A percentile compares a stretch with the other conserved stretches of the same genome.
These are phyloP conservation scores for Cnemophilus loriae DNA, from an alignment of 2,113 vertebrate species.

Conservation along the genomic window DNA sequence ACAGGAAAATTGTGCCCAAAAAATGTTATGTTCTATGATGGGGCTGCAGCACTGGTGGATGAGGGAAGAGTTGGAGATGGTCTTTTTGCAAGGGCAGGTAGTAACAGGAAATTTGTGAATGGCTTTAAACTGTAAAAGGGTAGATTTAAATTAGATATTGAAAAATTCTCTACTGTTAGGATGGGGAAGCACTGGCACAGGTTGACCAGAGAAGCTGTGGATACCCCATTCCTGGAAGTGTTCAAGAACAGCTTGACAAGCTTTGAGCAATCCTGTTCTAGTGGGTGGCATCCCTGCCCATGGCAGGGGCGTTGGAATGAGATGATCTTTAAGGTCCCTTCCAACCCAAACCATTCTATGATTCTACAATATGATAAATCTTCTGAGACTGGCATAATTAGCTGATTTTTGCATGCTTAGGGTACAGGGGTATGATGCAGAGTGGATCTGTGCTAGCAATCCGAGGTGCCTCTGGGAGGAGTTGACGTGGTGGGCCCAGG, in stretches of 20 bases:
- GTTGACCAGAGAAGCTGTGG: neutral
- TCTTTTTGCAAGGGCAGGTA: neutral
- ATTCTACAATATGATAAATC: neutral
- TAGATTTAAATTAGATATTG: neutral
- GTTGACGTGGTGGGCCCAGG: neutral
- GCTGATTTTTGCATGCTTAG: neutral
- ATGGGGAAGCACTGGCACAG: neutral
- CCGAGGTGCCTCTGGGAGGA: neutral
- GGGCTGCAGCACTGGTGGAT: neutral
- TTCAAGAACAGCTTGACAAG: too few relatives aligned
- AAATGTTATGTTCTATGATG: rapidly evolving
- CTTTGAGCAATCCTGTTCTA: neutral
- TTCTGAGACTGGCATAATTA: neutral
- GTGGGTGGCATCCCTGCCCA: neutral
- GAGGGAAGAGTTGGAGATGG: neutral
- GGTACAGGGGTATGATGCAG: rapidly evolving
- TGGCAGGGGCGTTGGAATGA: neutral
- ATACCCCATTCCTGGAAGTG: neutral
- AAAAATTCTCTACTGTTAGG: neutral
- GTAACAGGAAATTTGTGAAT: neutral
- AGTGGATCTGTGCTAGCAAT: neutral
- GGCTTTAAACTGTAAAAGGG: neutral
- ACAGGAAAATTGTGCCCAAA: neutral
- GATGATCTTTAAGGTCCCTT: neutral
- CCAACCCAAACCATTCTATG: neutral